Conservation (phyloP, 2,113 vertebrate species). For the Telmatochromis brichardi region DNA sequence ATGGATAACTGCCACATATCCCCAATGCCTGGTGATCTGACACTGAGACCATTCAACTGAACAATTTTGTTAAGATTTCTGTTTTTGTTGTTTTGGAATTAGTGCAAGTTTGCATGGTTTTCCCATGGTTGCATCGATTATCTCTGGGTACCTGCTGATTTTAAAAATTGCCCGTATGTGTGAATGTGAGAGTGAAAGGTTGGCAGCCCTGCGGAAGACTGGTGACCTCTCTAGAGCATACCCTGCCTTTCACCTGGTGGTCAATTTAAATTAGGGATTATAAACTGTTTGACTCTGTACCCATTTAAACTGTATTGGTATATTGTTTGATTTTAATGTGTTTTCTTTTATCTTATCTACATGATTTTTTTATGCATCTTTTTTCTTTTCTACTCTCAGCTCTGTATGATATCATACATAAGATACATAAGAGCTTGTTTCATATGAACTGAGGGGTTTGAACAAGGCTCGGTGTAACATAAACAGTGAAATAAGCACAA, state of each 20-base stretch:
- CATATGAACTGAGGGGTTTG: background rate
- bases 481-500: background rate
- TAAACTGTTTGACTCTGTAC: background rate
- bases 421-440: background rate
- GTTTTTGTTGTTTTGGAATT: background rate
- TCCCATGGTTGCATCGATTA: background rate
- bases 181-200: background rate
- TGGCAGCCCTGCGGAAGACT: background rate
- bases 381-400: background rate
- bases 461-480: background rate
- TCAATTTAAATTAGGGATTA: background rate
- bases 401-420: background rate
- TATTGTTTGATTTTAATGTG: background rate
- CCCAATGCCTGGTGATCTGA: background rate
- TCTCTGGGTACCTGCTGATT: background rate
- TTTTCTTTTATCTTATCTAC: background rate
- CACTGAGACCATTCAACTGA: background rate
- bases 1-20: background rate
- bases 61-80: background rate
- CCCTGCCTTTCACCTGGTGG: background rate
- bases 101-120: background rate
- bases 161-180: background rate
- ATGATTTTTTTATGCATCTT: background rate
- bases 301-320: background rate
- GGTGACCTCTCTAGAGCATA: background rate